Evolutionary conservation across 2,888 invertebrate genomes (phyloP), one percentile per base, ranked within the genome.

Genomic region (Mayetiola destructor): DNA sequence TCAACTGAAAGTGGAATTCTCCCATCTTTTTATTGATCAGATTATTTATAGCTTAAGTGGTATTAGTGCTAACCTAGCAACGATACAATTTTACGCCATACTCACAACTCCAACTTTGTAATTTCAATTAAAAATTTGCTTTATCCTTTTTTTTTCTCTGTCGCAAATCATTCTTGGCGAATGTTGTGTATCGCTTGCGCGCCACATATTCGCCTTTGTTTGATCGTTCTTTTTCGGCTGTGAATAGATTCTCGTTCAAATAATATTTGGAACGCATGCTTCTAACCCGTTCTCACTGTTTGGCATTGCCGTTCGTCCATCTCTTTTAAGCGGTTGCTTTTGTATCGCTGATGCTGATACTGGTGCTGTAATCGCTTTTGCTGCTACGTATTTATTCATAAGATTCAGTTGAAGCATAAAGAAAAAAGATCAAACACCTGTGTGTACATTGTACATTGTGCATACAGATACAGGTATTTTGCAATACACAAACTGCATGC

Each of bases 121-220:
- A 48, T 48, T 48, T 48, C 48, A 48, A 48, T 48, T 48, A 48
- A 48, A 48, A 48, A 48, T 48, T 48, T 16, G 23, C 48, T 48
- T 23, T 48, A 27, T 48, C 21, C 23, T 42, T 23, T 18, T 14
- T 3, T 39, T 18, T 10, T 14, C 20, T 39, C 6, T 39, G 16
- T 23, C 37, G 8, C 37, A 37, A 12, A 14, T n/a, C 27, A 5
- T 3, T 12, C 10, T 40, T 27, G 16, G 14, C 16, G n/a, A n/a
- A n/a, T n/a, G n/a, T 48, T 16, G 8, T 27, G 29, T 48, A 27
- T 27, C 48, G 29, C 27, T 48, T n/a, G n/a, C 48, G 48, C 48
- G 29, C 48, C 48, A 48, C 48, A 48, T 48, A 27, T 27, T 48
- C 16, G 21, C 27, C 27, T 48, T 48, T 48, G 48, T 27, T 48